Base-by-base conservation (phyloP, 2,888 invertebrate genomes). In the Strigamia maritima region DNA sequence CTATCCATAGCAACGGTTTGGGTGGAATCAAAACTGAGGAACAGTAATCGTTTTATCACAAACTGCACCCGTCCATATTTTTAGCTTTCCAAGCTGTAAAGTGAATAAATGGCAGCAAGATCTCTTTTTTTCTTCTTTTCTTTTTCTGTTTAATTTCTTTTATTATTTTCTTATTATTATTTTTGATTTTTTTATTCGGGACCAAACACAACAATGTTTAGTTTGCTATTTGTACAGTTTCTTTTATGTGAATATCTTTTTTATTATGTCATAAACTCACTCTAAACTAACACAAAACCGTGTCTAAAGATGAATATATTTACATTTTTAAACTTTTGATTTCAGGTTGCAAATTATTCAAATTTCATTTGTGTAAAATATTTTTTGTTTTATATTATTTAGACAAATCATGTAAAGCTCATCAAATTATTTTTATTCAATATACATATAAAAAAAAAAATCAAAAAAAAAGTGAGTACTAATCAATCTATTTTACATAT, bases 11-110 rank as follows among this genome's bases (percentile, higher is more conserved):
- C 35, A 75, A 35, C 35, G 75, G 40, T 31, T 75, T 75, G 75
- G 75, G 75, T 75, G 35, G 38, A n/a, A 75, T 75, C 75, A 75
- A 75, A 40, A 75, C 75, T 8, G 75, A 75, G 35, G 75, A 35
- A 75, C 75, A 70, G 70, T 70, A 70, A 28, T 28, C 26, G 26
- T 28, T 26, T 26, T 10, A 26, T n/a, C 14, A 12, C 28, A 24
- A 28, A 70, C n/a, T n/a, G 26, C 28, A 70, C 70, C 70, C 70
- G 70, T 70, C 70, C 70, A 70, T 26, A 70, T 26, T 70, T 54
- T 70, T 26, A 70, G 70, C 28, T n/a, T 60, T 70, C 28, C 28
- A 70, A 28, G 70, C 70, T 28, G 70, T 14, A 70, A 54, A 54
- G 54, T 54, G 54, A 70, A 70, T 70, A 70, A 0, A 28, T 12